phyloP scores from a whole-genome alignment of 2,888 invertebrate species.

The Ypsolopha scabrella region DNA sequence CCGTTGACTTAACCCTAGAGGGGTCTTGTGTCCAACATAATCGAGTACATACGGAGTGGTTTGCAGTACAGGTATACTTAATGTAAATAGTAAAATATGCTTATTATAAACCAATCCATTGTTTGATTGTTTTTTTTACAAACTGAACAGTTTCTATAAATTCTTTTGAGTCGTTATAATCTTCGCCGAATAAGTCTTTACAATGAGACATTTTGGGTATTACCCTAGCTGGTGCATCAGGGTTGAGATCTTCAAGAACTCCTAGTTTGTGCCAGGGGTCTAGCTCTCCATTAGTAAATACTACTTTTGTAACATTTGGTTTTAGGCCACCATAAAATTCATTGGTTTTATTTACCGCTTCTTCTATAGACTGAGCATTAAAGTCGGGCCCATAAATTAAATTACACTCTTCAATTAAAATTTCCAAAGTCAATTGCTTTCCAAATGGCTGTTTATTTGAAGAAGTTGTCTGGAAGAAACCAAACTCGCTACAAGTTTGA shows the following conservation, averaged over 20 bases:
- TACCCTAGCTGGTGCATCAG: constrained; percentile 42
- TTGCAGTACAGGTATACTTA: no score
- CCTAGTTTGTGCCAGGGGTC: constrained; percentile 72
- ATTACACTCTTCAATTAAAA: constrained; percentile 43
- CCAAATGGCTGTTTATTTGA: constrained; percentile 71
- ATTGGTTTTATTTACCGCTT: constrained; percentile 49
- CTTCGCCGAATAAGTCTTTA: constrained; percentile 36
- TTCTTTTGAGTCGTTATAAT: constrained; percentile 32
- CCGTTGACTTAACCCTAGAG: no score
- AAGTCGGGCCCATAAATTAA: constrained; percentile 39
- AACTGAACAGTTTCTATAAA: constrained; percentile 35
- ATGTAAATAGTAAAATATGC: no score
- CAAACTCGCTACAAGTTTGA: constrained; percentile 84
- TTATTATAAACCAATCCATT: neutral
- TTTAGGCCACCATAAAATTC: constrained; percentile 52
- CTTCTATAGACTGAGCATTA: constrained; percentile 33
- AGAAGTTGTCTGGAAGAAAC: constrained; percentile 76
- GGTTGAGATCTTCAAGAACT: constrained; percentile 48
- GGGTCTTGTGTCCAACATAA: no score
- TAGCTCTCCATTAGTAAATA: constrained; percentile 69
- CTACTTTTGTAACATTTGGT: constrained; percentile 63
- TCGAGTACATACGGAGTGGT: no score
- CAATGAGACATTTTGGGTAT: constrained; percentile 45
- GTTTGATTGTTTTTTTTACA: neutral
- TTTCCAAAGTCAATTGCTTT: constrained; percentile 44